Percentiles rank a stretch among this genome's conserved stretches.
These are phyloP conservation scores for Accipiter cooperii DNA, from an alignment of 2,113 vertebrate genomes.

Conservation along the genomic window DNA sequence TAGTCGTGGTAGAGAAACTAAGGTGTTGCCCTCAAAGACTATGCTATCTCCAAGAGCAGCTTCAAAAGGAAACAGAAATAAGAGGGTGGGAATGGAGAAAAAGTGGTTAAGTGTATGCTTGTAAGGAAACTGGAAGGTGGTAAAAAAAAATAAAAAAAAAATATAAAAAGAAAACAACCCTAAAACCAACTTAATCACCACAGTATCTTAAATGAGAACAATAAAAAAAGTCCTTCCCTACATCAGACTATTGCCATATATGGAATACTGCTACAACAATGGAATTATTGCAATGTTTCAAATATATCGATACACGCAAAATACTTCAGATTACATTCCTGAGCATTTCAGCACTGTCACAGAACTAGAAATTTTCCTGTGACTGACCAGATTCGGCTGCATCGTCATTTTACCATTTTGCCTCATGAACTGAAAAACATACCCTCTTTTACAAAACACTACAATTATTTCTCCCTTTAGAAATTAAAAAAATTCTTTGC, in stretches of 20 bases:
- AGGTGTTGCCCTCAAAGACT: conserved; percentile 66
- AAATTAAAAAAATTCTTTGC: background rate
- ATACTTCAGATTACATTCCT: background rate
- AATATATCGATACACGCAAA: background rate
- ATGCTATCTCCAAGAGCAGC: conserved; percentile 57
- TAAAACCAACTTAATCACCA: conserved; percentile 23
- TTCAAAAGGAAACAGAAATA: conserved; percentile 64
- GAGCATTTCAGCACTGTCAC: background rate
- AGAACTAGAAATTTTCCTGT: background rate
- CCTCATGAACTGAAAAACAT: background rate
- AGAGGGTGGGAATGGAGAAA: conserved; percentile 57
- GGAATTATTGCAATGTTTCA: background rate
- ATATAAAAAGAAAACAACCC: background rate
- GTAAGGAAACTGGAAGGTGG: conserved; percentile 54
- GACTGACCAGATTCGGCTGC: background rate
- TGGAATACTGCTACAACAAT: background rate
- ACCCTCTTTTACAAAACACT: background rate
- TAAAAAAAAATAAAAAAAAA: background rate
- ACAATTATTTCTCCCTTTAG: background rate
- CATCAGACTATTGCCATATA: background rate
- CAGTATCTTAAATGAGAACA: background rate
- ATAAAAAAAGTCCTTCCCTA: background rate
- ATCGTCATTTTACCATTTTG: background rate
- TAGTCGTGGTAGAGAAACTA: conserved; percentile 63
- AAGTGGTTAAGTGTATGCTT: conserved; percentile 54